Percentiles rank a stretch among this genome's conserved stretches.
These are phyloP conservation scores for Papilio polytes DNA, from an alignment of 1,140 invertebrate species.

Conservation along the genomic window DNA sequence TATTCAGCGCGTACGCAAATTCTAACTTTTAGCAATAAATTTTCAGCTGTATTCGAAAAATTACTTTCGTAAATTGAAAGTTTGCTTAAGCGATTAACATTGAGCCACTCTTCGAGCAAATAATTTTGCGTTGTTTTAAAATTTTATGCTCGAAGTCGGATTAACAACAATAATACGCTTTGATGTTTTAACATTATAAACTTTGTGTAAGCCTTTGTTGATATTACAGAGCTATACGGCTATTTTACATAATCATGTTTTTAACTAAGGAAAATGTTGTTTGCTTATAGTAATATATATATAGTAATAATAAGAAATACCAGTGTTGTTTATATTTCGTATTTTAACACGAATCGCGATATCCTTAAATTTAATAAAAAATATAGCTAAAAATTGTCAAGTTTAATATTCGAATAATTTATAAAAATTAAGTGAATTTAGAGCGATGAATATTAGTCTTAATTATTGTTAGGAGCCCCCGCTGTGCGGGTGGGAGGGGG, in stretches of 20 bases:
- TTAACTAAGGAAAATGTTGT: background rate
- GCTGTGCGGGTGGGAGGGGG: background rate
- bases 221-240: background rate
- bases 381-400: background rate
- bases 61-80: constrained; percentile 3
- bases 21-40: background rate
- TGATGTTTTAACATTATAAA: constrained; percentile 25
- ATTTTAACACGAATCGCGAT: too few relatives aligned
- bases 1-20: background rate
- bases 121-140: constrained; percentile 10
- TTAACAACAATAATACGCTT: constrained; percentile 11
- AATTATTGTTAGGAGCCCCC: background rate
- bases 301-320: background rate
- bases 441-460: constrained; percentile 9
- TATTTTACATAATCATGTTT: background rate
- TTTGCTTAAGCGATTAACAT: constrained; percentile 9
- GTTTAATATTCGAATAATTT: background rate
- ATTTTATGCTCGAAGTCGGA: constrained; percentile 2
- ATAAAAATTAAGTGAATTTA: background rate
- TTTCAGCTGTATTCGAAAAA: background rate
- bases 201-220: constrained; percentile 3
- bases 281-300: background rate
- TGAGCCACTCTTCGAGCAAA: background rate
- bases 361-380: background rate
- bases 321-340: background rate